Conservation (phyloP, 1,140 invertebrate species). For the Bombus soroeensis region DNA sequence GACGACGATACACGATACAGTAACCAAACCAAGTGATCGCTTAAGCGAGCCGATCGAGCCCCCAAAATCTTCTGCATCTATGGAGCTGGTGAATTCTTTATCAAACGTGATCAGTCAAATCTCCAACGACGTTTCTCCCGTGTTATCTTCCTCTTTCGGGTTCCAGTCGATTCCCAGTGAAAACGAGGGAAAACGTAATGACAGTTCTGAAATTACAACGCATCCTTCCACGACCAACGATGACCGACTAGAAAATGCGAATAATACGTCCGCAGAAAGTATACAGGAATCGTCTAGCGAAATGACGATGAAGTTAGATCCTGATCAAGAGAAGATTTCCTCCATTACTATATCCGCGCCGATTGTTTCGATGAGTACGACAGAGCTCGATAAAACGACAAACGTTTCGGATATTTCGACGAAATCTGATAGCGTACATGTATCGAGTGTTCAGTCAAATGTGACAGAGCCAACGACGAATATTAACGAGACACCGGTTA, state of each 20-base stretch:
- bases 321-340: background rate
- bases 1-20: background rate
- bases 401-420: background rate
- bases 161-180: background rate
- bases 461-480: background rate
- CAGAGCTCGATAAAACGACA: too few species aligned
- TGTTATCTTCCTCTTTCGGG: background rate
- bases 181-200: background rate
- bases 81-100: constrained; percentile 76
- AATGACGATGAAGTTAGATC: background rate
- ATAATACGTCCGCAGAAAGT: background rate
- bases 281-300: background rate
- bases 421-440: background rate
- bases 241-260: background rate
- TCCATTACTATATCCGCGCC: background rate
- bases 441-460: background rate
- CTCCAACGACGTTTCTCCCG: constrained; percentile 61
- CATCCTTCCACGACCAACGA: background rate
- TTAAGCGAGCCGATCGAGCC: background rate
- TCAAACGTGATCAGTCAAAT: constrained; percentile 79
- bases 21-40: background rate
- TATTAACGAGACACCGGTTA: background rate
- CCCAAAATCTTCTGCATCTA: constrained; percentile 67
- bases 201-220: background rate
- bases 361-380: too few species aligned